These are phyloP conservation scores for Mycalesis mineus DNA, from an alignment of 2,888 invertebrate genomes.

Conservation along the genomic window DNA sequence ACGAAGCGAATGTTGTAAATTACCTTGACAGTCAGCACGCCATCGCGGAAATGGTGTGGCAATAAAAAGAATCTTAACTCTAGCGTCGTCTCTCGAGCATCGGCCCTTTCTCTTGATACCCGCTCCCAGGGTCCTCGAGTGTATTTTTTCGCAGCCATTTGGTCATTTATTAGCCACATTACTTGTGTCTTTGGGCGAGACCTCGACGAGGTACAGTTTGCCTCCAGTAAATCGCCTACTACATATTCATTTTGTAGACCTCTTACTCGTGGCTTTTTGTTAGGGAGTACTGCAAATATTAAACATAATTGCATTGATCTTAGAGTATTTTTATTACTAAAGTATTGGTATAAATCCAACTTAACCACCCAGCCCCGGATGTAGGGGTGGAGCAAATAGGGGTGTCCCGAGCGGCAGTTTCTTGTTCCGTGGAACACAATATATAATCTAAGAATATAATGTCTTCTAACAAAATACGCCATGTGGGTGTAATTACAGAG, in stretches of 20 bases:
- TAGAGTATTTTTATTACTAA: not conserved
- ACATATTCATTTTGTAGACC: constrained; percentile 87
- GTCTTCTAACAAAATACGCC: too few species aligned
- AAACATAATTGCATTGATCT: not conserved
- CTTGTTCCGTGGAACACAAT: too few species aligned
- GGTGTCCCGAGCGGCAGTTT: too few species aligned
- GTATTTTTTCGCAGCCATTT: constrained; percentile 75
- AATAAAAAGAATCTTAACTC: constrained; percentile 86
- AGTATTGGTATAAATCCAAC: too few species aligned
- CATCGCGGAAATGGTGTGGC: constrained; percentile 84
- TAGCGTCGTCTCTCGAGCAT: constrained; percentile 84
- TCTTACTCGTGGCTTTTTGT: constrained; percentile 85
- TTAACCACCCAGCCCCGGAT: too few species aligned
- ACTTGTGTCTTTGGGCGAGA: constrained; percentile 88
- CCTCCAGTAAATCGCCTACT: constrained; percentile 84
- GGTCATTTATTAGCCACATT: constrained; percentile 89
- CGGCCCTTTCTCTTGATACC: constrained; percentile 65
- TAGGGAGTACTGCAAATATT: constrained; percentile 82
- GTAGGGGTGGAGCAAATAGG: too few species aligned
- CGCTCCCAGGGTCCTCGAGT: constrained; percentile 73
- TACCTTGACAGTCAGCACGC: constrained; percentile 88
- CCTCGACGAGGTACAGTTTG: constrained; percentile 88
- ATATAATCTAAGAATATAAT: too few species aligned
- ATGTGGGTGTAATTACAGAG: too few species aligned
- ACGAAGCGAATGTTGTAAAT: constrained; percentile 12